A percentile compares a stretch with the other conserved stretches of the same genome.
These are phyloP conservation scores for Iguana delicatissima DNA, from an alignment of 2,797 vertebrate species.

Conservation along the genomic window DNA sequence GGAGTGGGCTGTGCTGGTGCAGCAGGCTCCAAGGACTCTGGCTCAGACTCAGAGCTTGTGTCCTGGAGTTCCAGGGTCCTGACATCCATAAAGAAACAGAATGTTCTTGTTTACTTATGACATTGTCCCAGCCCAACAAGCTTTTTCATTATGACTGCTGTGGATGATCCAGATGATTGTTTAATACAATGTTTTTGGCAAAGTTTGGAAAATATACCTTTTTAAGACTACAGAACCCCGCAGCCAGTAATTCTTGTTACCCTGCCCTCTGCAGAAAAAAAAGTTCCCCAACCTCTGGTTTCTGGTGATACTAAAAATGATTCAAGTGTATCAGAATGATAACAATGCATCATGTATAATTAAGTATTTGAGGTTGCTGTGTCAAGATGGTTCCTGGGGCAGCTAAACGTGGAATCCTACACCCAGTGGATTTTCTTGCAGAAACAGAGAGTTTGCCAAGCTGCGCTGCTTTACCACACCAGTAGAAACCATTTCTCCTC, in stretches of 20 bases:
- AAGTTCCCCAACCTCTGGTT: no score
- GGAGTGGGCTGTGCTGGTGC: no score
- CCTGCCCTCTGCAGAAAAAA: no score
- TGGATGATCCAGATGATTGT: background rate
- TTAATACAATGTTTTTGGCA: background rate
- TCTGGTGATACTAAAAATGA: background rate
- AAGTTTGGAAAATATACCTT: no score
- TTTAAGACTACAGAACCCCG: no score
- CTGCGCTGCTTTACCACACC: background rate
- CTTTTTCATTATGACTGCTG: background rate
- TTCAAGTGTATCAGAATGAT: background rate
- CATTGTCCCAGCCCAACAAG: background rate
- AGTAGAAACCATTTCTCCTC: background rate
- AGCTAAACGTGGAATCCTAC: background rate
- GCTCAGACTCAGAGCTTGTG: no score
- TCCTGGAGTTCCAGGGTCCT: no score
- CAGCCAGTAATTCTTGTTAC: no score
- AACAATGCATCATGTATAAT: background rate
- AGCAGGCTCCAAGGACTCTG: no score
- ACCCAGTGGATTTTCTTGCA: background rate
- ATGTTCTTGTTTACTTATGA: background rate
- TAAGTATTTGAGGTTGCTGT: background rate
- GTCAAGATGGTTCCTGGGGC: background rate
- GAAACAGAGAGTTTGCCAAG: background rate
- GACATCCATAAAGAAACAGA: background rate